Base-by-base conservation (phyloP, 2,888 invertebrate species). In the Helicoverpa assulta region DNA sequence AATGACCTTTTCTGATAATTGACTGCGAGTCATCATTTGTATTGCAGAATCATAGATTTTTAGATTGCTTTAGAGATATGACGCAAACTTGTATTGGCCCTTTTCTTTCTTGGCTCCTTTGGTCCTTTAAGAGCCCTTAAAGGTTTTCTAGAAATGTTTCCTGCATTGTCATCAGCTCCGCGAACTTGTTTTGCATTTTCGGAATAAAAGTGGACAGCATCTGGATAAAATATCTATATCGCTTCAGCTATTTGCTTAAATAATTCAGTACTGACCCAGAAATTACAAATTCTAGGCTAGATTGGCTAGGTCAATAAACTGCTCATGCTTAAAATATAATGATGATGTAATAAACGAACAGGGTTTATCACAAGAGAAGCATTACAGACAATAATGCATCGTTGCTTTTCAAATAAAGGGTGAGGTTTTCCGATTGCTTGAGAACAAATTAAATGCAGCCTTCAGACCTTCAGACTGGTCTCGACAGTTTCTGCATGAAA, bases 1-100 rank as follows among this genome's bases (percentile, higher is more conserved):
- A 80, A 74, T 67, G 53, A 70, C 61, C 58, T 70, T 64, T 67
- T 61, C 50, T 57, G 66, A 59, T 57, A 53, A 53, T 65, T 14
- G 33, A 18, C 43, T 37, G 29, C 10, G 47, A 29, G 4, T 33
- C 16, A 56, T 5, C 47, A 33, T 5, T 47, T 33, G 12, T 47
- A 47, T 47, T 47, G 6, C 16, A n/a, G 0, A 47, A n/a, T n/a
- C 6, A 12, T 43, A 16, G 12, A n/a, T 47, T 47, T n/a, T n/a
- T 40, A 40, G 14, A 14, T 40, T 14, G 14, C 40, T 33, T 33
- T 33, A 12, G 8, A 8, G 33, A 33, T 8, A 33, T 33, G 33
- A 33, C 8, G 14, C 14, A 40, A 40, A 40, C 40, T 14, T 40
- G 14, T 4, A 14, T 37, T 40, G 10, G 3, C 37, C 12, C 12